These are phyloP conservation scores for Tuberolachnus salignus DNA, from an alignment of 2,888 invertebrate species.

Conservation along the genomic window DNA sequence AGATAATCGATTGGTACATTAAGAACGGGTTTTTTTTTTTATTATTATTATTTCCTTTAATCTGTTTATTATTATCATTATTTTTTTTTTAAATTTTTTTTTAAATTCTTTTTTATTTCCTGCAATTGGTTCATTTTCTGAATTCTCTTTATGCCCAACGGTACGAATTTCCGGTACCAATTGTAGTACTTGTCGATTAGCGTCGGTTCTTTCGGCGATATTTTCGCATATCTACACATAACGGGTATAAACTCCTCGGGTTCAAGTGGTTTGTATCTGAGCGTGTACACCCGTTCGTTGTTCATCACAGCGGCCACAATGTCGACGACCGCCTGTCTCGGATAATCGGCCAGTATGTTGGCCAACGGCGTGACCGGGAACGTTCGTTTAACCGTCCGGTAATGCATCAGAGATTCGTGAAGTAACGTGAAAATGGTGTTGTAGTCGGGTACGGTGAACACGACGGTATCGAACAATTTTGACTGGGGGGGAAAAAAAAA, in stretches of 20 bases:
- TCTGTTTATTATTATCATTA: too few species aligned
- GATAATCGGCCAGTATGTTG: conserved; percentile 58
- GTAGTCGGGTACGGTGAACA: neutral
- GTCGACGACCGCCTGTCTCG: neutral
- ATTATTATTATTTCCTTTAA: too few species aligned
- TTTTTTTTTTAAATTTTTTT: too few species aligned
- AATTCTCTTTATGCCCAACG: neutral
- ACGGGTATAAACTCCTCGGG: conserved; percentile 6
- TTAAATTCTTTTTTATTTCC: too few species aligned
- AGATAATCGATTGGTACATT: too few species aligned
- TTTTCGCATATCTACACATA: neutral
- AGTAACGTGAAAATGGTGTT: neutral
- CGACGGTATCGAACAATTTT: neutral
- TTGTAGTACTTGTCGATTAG: neutral
- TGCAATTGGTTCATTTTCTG: too few species aligned
- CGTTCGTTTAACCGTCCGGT: conserved; percentile 68
- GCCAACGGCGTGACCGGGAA: conserved; percentile 69
- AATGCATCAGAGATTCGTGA: conserved; percentile 66
- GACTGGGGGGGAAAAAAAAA: too few species aligned
- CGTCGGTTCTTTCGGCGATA: conserved; percentile 2
- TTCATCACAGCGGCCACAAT: conserved; percentile 1
- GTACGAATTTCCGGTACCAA: neutral
- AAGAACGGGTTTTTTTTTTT: too few species aligned
- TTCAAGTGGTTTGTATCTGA: neutral
- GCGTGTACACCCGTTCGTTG: neutral